phyloP scores from a whole-genome alignment of 2,888 invertebrate genomes.

The Chaitophorus viminalis region DNA sequence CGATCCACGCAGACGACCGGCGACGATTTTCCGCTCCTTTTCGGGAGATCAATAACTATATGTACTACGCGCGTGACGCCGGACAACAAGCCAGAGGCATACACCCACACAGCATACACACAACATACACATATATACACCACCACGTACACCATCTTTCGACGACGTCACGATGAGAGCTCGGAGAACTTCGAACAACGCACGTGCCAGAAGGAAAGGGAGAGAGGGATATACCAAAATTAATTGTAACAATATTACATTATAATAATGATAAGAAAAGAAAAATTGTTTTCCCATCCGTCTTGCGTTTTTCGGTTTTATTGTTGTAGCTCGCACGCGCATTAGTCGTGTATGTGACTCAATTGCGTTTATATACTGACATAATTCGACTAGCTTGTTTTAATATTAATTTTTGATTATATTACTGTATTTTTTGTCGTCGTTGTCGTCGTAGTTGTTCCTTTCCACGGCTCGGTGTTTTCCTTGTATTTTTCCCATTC shows the following conservation, averaged over 20 bases:
- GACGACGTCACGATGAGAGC: not conserved
- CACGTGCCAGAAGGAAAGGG: not conserved
- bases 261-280: not conserved
- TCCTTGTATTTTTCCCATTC: not conserved
- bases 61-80: not conserved
- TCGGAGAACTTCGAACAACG: not conserved
- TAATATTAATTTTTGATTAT: not conserved
- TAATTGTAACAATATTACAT: not conserved
- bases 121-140: not conserved
- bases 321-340: not conserved
- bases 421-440: not conserved
- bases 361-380: not conserved
- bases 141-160: not conserved
- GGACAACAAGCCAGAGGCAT: not conserved
- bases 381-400: constrained; percentile 1
- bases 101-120: not conserved
- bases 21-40: not conserved
- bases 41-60: not conserved
- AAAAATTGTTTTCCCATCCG: not conserved
- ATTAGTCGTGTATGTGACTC: not conserved
- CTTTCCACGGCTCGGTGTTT: not conserved
- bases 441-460: not conserved
- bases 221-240: not conserved
- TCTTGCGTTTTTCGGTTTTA: not conserved
- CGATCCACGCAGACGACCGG: not conserved